These are phyloP conservation scores for Meloidogyne floridensis DNA, from an alignment of 1,140 invertebrate genomes.

Conservation along the genomic window DNA sequence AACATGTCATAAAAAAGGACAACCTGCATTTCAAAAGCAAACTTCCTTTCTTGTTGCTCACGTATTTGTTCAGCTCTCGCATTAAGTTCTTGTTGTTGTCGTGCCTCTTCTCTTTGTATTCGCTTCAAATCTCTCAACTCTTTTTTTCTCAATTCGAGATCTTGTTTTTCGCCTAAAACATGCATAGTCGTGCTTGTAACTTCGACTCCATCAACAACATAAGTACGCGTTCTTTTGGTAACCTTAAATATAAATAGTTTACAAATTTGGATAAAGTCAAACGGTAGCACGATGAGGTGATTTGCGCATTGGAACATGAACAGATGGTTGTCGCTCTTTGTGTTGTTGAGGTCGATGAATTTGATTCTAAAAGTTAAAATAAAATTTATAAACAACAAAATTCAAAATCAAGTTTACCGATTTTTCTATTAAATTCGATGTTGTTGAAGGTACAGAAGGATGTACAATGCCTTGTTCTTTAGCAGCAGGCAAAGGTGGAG, in stretches of 20 bases:
- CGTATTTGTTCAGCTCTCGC: constrained; percentile 43
- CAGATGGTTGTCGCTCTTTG: neutral
- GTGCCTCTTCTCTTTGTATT: constrained; percentile 62
- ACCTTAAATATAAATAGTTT: constrained; percentile 32
- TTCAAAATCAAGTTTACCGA: neutral
- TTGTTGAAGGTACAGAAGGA: neutral
- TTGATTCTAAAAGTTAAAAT: neutral
- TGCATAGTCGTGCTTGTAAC: constrained; percentile 64
- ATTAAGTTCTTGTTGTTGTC: constrained; percentile 53
- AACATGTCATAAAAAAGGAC: neutral
- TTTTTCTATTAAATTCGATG: constrained; percentile 10
- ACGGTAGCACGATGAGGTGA: constrained; percentile 52
- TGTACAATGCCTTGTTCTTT: neutral
- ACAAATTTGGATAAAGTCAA: neutral
- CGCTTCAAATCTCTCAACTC: constrained; percentile 62
- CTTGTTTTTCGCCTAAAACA: constrained; percentile 60
- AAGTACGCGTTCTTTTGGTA: constrained; percentile 61
- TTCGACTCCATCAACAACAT: constrained; percentile 49
- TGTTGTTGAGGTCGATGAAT: neutral
- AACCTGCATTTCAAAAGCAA: constrained; percentile 51
- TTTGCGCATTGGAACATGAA: constrained; percentile 38
- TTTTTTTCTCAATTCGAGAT: constrained; percentile 58
- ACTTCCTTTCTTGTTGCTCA: constrained; percentile 56
- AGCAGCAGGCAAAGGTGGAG: neutral
- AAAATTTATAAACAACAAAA: neutral